phyloP scores from a whole-genome alignment of 2,888 invertebrate species.

The Carcina quercana region DNA sequence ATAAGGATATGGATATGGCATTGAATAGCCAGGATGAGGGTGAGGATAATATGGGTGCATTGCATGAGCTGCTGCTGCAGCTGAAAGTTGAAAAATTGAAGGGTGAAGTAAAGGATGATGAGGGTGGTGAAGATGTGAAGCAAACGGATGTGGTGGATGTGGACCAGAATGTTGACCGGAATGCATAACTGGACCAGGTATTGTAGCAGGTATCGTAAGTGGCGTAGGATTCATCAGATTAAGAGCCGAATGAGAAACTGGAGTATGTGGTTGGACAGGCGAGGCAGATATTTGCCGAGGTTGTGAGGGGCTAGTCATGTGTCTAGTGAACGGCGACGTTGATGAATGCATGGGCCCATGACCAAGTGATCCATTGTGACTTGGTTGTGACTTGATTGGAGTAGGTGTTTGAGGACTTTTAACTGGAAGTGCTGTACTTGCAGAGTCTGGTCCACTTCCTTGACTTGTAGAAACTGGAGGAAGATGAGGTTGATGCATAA shows the following conservation, averaged over 20 bases:
- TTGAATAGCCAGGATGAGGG: constrained; percentile 81
- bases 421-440: constrained; percentile 71
- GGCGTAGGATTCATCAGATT: constrained; percentile 77
- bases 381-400: constrained; percentile 65
- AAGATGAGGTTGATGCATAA: constrained; percentile 63
- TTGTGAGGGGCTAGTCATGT: constrained; percentile 65
- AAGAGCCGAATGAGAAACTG: constrained; percentile 76
- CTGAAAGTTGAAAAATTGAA: constrained; percentile 74
- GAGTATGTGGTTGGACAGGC: constrained; percentile 58
- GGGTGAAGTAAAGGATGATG: constrained; percentile 82
- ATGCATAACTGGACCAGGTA: constrained; percentile 82
- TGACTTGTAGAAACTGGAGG: constrained; percentile 70
- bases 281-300: constrained; percentile 66
- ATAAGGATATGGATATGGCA: constrained; percentile 82
- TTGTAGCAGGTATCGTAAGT: constrained; percentile 76
- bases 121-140: constrained; percentile 81
- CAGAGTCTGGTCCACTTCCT: constrained; percentile 51
- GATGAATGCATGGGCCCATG: constrained; percentile 56
- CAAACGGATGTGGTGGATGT: constrained; percentile 79
- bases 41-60: constrained; percentile 83
- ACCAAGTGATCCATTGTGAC: constrained; percentile 51
- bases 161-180: constrained; percentile 83
- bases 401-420: constrained; percentile 71
- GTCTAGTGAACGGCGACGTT: constrained; percentile 67
- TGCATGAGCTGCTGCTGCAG: constrained; percentile 76